A percentile compares a stretch with the other conserved stretches of the same genome.
Evolutionary conservation across 2,113 vertebrate genomes (phyloP).

Genomic region (Ailurus styani): DNA sequence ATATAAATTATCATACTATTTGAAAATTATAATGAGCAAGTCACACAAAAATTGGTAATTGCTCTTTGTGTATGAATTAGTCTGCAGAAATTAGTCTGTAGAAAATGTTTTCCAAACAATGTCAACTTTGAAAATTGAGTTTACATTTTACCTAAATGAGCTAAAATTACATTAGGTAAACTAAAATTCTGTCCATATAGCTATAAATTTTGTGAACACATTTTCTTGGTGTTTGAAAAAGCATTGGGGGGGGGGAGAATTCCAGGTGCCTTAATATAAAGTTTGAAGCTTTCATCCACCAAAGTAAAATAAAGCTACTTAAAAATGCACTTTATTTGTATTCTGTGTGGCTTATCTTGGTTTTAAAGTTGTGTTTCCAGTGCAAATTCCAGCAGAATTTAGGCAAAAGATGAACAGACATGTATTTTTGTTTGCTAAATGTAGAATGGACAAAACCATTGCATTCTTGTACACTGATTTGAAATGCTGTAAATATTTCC

Average conservation of each 20-base stretch:
- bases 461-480: constrained; percentile 73
- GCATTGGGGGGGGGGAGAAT: constrained; percentile 49
- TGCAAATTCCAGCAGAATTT: constrained; percentile 66
- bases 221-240: constrained; percentile 64
- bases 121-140: constrained; percentile 53
- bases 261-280: constrained; percentile 74
- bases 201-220: constrained; percentile 62
- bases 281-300: constrained; percentile 74
- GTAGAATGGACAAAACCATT: constrained; percentile 71
- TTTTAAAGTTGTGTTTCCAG: constrained; percentile 75
- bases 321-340: constrained; percentile 85
- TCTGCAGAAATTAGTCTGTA: constrained; percentile 45
- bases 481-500: constrained; percentile 83
- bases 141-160: constrained; percentile 60
- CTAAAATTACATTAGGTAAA: constrained; percentile 67
- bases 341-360: constrained; percentile 74
- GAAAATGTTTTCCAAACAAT: constrained; percentile 53
- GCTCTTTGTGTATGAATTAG: constrained; percentile 55
- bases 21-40: constrained; percentile 46
- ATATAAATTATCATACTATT: constrained; percentile 17
- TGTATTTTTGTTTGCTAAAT: constrained; percentile 73
- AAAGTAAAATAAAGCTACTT: constrained; percentile 77
- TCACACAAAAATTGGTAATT: constrained; percentile 25
- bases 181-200: constrained; percentile 31
- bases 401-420: constrained; percentile 65